These are phyloP conservation scores for Tringa solitaria DNA, from an alignment of 2,113 vertebrate genomes.

Conservation along the genomic window DNA sequence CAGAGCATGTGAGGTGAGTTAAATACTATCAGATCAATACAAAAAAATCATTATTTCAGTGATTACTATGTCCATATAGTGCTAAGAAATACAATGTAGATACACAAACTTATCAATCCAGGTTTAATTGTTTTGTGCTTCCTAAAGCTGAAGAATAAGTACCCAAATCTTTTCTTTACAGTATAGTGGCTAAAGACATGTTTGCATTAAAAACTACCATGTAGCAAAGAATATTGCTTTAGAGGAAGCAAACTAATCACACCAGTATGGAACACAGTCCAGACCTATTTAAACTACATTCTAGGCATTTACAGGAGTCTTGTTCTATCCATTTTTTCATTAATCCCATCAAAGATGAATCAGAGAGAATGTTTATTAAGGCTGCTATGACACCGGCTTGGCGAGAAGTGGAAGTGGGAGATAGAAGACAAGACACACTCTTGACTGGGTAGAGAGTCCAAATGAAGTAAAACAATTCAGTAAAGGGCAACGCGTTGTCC, in stretches of 20 bases:
- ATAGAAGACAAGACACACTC: not conserved
- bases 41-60: not conserved
- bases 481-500: rapidly evolving
- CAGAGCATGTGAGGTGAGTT: conserved; percentile 68
- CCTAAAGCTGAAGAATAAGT: not conserved
- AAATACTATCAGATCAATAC: not conserved
- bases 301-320: not conserved
- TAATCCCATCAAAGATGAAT: not conserved
- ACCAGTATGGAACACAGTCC: not conserved
- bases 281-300: not conserved
- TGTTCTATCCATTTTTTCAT: not conserved
- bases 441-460: not conserved
- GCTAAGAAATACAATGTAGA: not conserved
- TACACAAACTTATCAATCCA: not conserved
- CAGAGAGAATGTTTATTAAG: not conserved
- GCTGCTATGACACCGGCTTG: not conserved
- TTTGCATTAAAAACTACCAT: not conserved
- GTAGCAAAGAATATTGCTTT: not conserved
- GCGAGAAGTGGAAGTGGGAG: rapidly evolving
- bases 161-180: not conserved
- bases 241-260: not conserved
- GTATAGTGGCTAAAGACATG: not conserved
- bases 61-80: not conserved
- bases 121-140: not conserved
- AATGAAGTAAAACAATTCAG: not conserved